phyloP scores from a whole-genome alignment of 1,140 invertebrate species.

The Glossosoma conforme region DNA sequence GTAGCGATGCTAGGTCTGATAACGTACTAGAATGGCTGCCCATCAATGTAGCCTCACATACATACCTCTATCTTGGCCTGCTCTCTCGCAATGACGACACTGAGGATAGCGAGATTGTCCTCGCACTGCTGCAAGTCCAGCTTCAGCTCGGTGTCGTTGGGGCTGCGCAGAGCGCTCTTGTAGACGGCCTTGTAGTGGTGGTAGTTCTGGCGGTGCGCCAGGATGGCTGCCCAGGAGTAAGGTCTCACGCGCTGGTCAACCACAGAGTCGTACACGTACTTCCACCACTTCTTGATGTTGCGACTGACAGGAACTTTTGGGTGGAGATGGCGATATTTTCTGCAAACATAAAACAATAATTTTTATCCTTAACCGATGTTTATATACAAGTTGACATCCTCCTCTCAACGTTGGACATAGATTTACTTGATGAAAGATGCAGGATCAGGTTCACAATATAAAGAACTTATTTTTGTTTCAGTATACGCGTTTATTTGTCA shows the following conservation, averaged over 20 bases:
- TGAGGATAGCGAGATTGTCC: slow-evolving; percentile 66
- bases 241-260: slow-evolving; percentile 67
- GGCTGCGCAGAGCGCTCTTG: slow-evolving; percentile 64
- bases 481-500: too few species aligned
- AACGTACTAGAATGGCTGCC: too few species aligned
- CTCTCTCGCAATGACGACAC: slow-evolving; percentile 74
- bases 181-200: slow-evolving; percentile 67
- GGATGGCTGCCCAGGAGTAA: slow-evolving; percentile 68
- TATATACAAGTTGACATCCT: too few species aligned
- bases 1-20: too few species aligned
- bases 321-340: slow-evolving; percentile 52
- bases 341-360: slow-evolving; percentile 35
- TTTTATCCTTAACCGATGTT: too few species aligned
- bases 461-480: too few species aligned
- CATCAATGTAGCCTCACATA: too few species aligned
- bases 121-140: slow-evolving; percentile 70
- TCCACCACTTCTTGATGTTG: slow-evolving; percentile 66
- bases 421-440: too few species aligned
- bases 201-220: slow-evolving; percentile 65
- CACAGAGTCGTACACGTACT: slow-evolving; percentile 68
- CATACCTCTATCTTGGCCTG: slow-evolving; percentile 70
- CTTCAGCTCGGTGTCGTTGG: slow-evolving; percentile 68
- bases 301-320: slow-evolving; percentile 47
- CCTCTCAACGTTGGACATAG: too few species aligned
- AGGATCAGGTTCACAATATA: too few species aligned